Evolutionary conservation across 2,888 invertebrate genomes (phyloP), one percentile per base, ranked within the genome.

Genomic region (Tachina fera): DNA sequence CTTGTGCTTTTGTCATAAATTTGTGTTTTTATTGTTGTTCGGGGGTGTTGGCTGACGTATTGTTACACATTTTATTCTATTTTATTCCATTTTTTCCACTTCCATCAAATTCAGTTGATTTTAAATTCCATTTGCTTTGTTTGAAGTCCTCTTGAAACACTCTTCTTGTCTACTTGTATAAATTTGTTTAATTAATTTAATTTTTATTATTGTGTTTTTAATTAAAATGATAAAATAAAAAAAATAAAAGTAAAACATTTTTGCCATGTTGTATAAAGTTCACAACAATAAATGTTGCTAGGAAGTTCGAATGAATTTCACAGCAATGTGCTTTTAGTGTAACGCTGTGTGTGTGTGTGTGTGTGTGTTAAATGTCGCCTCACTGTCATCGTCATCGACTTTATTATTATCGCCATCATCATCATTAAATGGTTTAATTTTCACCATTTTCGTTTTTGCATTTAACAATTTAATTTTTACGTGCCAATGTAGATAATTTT

Each of bases 111-210:
- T 58, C 39, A 6, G 41, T 45, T 45, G 4, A 53, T 70, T 60
- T 77, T 14, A 43, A 19, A 41, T 80, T 67, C 39, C 58, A 70
- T 60, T 74, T 51, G 53, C 31, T 39, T 74, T 47, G 60, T 71
- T 71, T 83, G 56, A 74, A 88, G 87, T 88, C 86, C 88, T 88
- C 87, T 88, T 88, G 83, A 88, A 88, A 75, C 68, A 43, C 58
- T 67, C 31, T 31, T 67, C 31, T 31, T 31, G 6, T 41, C 56
- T 67, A 19, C 22, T 74, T 60, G 76, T 72, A 41, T 65, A 88
- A 89, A 88, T 89, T 85, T 87, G 87, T 89, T 89, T 90, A 90
- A 91, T 90, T 91, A 89, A 88, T 88, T 89, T 88, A 88, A 79
- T 82, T 83, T 82, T 83, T 89, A 88, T 89, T 88, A 89, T 88